Base-by-base conservation (phyloP, 2,797 vertebrate genomes). In the Sebastes reedi region DNA sequence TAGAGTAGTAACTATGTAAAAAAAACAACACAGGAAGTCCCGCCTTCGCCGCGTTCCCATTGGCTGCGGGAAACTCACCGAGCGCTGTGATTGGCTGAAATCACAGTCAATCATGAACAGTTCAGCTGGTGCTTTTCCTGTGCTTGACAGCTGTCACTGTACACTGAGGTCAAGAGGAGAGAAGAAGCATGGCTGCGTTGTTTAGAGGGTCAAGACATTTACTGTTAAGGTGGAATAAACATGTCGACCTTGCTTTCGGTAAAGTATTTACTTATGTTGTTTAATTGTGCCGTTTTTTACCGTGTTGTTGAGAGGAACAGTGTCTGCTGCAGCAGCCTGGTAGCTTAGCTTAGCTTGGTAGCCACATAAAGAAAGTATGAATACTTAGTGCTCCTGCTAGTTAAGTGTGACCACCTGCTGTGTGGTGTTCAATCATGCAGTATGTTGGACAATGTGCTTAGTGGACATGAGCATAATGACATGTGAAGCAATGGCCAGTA, bases 181-280 rank as follows among this genome's bases (percentile, higher is more conserved):
- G 39, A 79, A 92, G 74, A 94, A 96, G 92, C 89, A 97, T 97
- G 96, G 95, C 96, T 77, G 95, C 94, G 67, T 75, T 96, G 77
- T 93, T 96, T 64, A 94, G 94, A 92, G 92, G 92, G 75, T 95
- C 94, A 80, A 85, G 92, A 74, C 89, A 89, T 89, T 24, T 93
- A 65, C 88, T 92, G 75, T 86, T 90, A 86, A 87, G 90, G 87
- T 94, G 94, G 90, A 92, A 79, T 58, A 95, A 93, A 61, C 92
- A 94, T 95, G 95, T 91, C 91, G 83, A 82, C 86, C 72, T 86
- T 77, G 77, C 87, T 30, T 83, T 90, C 24, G 96, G 96, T 97
- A 96, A 95, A 18, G 92, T 95, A 92, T 91, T 66, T 2, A 13
- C 72, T 67, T 8, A 5, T 56, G 36, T 77, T 65, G 67, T 70